Evolutionary conservation across 2,797 vertebrate genomes (phyloP), one percentile per base, ranked within the genome.

Genomic region (Ambastaia sidthimunki): DNA sequence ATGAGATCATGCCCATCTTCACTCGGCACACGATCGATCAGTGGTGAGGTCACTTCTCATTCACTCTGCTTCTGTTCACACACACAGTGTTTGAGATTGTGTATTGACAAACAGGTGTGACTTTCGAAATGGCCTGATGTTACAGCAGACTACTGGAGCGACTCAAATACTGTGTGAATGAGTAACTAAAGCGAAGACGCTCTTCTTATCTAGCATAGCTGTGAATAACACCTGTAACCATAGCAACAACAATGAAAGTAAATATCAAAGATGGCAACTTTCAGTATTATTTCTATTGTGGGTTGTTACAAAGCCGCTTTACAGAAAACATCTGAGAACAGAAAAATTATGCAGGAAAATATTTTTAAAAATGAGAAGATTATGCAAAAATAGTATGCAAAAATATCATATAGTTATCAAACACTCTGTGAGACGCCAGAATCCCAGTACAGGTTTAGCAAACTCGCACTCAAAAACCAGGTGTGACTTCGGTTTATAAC

Each of bases 1-100:
- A 71, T 67, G 72, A 71, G 48, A 75, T 67, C 59, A 81, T 60
- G 80, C 54, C 60, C 41, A 71, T 85, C 86, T 85, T 85, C 78
- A 88, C 83, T 81, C 84, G 55, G 76, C 75, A 75, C 25, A 23
- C 23, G 19, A 83, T 76, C 67, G 60, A 76, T 70, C 48, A 57
- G 37, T 10, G 2, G 25, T 83, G 73, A 80, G 78, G 68, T 80
- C 78, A 80, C 4, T 37, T 76, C 4, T 31, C 60, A 75, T n/a
- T 44, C 4, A 13, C 47, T 74, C 60, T 5, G 21, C 12, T 28
- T 28, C 25, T 7, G 13, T 7, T 62, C 59, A 31, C 23, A 31
- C 59, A 62, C 4, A 18, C 13, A 31, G 25, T 7, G 25, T 62
- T 62, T 62, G 25, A 15, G 59, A 15, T 31, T 62, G 59, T 16